A percentile compares a stretch with the other conserved stretches of the same genome.
phyloP scores from a whole-genome alignment of 2,113 vertebrate genomes.

The Ranitomeya variabilis region DNA sequence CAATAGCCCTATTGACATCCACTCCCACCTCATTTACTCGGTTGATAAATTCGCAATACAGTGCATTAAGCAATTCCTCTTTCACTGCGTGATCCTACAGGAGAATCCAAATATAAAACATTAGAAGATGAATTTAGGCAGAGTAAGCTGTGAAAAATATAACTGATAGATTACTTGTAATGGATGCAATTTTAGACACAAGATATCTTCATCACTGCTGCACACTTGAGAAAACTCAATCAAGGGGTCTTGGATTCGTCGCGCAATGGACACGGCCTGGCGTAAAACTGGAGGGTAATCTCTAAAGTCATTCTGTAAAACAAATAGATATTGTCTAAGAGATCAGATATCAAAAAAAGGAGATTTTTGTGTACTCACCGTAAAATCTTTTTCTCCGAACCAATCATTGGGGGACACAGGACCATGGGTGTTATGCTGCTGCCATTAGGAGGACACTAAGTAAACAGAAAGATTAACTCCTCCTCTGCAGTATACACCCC shows the following conservation, averaged over 20 bases:
- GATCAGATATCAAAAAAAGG: background rate
- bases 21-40: conserved; percentile 97
- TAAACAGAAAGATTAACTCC: too few species aligned
- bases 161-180: conserved; percentile 79
- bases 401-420: too few species aligned
- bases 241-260: conserved; percentile 95
- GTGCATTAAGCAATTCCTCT: conserved; percentile 89
- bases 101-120: background rate
- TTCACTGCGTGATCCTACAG: conserved; percentile 94
- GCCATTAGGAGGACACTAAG: too few species aligned
- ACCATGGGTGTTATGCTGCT: too few species aligned
- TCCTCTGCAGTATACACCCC: too few species aligned
- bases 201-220: conserved; percentile 94
- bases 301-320: conserved; percentile 80
- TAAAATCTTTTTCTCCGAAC: too few species aligned
- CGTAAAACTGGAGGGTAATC: conserved; percentile 95
- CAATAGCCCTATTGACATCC: conserved; percentile 93
- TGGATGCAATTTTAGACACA: conserved; percentile 96
- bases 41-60: conserved; percentile 97
- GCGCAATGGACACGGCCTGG: conserved; percentile 92
- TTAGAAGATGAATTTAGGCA: background rate
- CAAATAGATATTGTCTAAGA: background rate
- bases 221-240: conserved; percentile 97
- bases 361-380: too few species aligned
- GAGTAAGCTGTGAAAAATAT: background rate